These are phyloP conservation scores for Rhynchonycteris naso DNA, from an alignment of 2,797 vertebrate genomes.

Conservation along the genomic window DNA sequence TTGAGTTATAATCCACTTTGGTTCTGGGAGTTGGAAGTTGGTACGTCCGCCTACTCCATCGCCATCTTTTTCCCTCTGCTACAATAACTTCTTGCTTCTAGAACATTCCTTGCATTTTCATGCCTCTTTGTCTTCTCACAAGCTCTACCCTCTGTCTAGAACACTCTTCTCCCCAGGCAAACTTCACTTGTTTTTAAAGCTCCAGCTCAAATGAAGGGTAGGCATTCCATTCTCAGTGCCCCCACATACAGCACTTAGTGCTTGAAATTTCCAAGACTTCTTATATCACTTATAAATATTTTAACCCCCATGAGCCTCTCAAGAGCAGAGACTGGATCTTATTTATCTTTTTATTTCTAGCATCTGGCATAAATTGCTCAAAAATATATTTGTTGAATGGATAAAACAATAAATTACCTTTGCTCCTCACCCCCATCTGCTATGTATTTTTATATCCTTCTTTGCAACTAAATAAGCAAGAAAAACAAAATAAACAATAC, in stretches of 20 bases:
- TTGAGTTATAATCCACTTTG: too few relatives aligned
- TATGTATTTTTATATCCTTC: background rate
- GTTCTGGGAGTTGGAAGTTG: too few relatives aligned
- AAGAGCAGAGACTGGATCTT: background rate
- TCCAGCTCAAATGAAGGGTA: background rate
- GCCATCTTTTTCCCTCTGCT: too few relatives aligned
- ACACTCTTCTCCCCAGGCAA: background rate
- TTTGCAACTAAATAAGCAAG: background rate
- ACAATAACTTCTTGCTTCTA: slow-evolving; percentile 3
- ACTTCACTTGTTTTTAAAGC: slow-evolving; percentile 29
- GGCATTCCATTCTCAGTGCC: background rate
- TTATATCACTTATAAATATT: slow-evolving; percentile 44
- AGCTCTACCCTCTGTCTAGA: background rate
- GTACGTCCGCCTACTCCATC: too few relatives aligned
- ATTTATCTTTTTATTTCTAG: slow-evolving; percentile 42
- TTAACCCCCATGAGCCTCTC: background rate
- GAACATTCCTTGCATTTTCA: background rate
- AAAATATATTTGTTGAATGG: background rate
- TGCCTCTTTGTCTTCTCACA: background rate
- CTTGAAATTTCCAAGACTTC: slow-evolving; percentile 37
- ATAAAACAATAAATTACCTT: background rate
- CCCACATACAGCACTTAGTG: background rate
- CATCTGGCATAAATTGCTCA: background rate
- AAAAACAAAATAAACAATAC: background rate
- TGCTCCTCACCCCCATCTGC: background rate